Base-by-base conservation (phyloP, 2,113 vertebrate genomes). In the Carettochelys insculpta region DNA sequence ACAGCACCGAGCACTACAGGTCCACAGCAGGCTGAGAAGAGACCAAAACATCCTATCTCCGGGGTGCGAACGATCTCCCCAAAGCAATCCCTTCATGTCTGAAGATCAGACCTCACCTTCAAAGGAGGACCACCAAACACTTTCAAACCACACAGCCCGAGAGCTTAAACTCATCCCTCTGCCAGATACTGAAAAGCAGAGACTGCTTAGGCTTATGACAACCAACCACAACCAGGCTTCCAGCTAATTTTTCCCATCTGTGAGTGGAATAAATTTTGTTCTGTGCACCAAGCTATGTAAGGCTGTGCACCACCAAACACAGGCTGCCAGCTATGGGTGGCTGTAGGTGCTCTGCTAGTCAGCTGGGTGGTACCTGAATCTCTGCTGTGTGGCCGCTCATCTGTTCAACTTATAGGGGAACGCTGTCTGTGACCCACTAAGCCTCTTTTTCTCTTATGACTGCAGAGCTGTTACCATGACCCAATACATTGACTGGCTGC, bases 1-100 rank as follows among this genome's bases (percentile, higher is more conserved):
- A 47, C n/a, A 2, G 0, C 50, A 4, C 75, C 0, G 6, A 17
- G 51, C 41, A 76, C n/a, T 5, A 65, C 11, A 3, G 51, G 2
- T 65, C 58, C 58, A 65, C 16, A 19, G 58, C 58, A 58, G 3
- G 27, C 29, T 13, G 54, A 31, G 8, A 27, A 13, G 54, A 58
- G 54, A 58, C 11, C 34, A 61, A 9, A n/a, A 19, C 16, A 65
- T 14, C 34, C 34, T 19, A 8, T 17, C 58, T 54, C 53, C 53
- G 24, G 24, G 53, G 53, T n/a, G 53, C 53, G 9, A 24, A 8
- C 16, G 16, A 31, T 19, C n/a, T 8, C 6, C 58, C 16, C 58
- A 65, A 19, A 65, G 31, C 3, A 2, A 65, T 34, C 31, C 2
- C 58, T 9, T 34, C 58, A n/a, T 4, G 58, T 16, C 58, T 9